Percentiles rank a stretch among this genome's conserved stretches.
Evolutionary conservation across 2,113 vertebrate genomes (phyloP).

Genomic region (Calypte anna): DNA sequence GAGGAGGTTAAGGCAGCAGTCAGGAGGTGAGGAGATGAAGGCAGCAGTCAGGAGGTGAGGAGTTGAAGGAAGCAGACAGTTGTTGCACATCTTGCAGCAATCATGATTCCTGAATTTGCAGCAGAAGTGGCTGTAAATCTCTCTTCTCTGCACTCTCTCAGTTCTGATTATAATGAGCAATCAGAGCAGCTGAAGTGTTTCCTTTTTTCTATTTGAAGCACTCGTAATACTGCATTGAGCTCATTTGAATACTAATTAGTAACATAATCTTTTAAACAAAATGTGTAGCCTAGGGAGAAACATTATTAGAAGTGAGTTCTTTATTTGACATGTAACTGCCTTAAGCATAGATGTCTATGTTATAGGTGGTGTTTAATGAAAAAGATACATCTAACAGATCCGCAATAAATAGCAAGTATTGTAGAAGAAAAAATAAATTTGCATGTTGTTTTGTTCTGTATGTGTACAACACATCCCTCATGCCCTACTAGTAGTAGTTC

Average conservation of each 20-base stretch:
- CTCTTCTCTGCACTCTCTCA: background rate
- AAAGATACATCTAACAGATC: background rate
- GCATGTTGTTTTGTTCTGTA: background rate
- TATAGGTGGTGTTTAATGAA: background rate
- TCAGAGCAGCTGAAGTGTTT: constrained; percentile 16
- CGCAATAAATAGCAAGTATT: background rate
- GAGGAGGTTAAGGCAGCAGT: background rate
- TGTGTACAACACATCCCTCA: background rate
- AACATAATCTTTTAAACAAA: background rate
- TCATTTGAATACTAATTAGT: constrained; percentile 38
- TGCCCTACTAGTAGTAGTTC: background rate
- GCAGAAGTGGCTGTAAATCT: background rate
- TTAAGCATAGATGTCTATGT: background rate
- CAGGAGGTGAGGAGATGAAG: background rate
- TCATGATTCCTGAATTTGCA: background rate
- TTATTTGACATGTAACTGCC: background rate
- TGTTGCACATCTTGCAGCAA: background rate
- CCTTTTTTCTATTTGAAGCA: constrained; percentile 9
- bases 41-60: background rate
- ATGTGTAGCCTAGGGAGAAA: background rate
- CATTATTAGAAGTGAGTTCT: background rate
- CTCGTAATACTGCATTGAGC: background rate
- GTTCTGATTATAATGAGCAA: constrained; percentile 39
- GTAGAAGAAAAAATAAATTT: background rate
- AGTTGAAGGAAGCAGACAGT: background rate